Percentiles rank a stretch among this genome's conserved stretches.
phyloP scores from a whole-genome alignment of 2,113 vertebrate genomes.

The Podarcis raffonei region DNA sequence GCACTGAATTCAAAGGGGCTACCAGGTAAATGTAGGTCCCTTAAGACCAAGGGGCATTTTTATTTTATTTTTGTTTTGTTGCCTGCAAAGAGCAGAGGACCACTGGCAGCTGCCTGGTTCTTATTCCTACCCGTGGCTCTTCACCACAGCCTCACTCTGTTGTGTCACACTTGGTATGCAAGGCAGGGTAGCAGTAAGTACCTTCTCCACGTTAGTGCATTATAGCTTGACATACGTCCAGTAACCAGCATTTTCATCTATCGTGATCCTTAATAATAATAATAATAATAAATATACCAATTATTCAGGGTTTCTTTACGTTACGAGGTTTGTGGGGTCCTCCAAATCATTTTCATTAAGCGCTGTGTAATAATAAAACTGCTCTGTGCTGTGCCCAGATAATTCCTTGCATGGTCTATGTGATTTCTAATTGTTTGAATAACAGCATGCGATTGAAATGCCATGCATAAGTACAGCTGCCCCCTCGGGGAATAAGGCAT shows the following conservation, averaged over 20 bases:
- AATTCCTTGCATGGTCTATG: conserved; percentile 46
- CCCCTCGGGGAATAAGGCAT: conserved; percentile 60
- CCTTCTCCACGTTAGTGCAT: conserved; percentile 58
- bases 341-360: conserved; percentile 73
- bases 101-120: conserved; percentile 23
- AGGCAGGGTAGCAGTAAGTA: conserved; percentile 45
- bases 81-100: conserved; percentile 14
- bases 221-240: conserved; percentile 68
- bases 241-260: conserved; percentile 59
- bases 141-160: not conserved
- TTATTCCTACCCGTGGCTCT: conserved; percentile 33
- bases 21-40: conserved; percentile 17
- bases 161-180: conserved; percentile 43
- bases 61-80: not conserved
- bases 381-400: conserved; percentile 50
- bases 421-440: conserved; percentile 69
- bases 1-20: not conserved
- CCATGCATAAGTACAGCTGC: conserved; percentile 50
- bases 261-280: conserved; percentile 39
- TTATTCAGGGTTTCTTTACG: conserved; percentile 56
- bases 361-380: conserved; percentile 58
- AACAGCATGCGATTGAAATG: conserved; percentile 60
- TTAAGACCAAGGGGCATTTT: not conserved
- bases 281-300: conserved; percentile 32
- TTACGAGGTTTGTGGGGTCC: conserved; percentile 58